Conservation (phyloP, 2,797 vertebrate genomes). For the Ibycter americanus region DNA sequence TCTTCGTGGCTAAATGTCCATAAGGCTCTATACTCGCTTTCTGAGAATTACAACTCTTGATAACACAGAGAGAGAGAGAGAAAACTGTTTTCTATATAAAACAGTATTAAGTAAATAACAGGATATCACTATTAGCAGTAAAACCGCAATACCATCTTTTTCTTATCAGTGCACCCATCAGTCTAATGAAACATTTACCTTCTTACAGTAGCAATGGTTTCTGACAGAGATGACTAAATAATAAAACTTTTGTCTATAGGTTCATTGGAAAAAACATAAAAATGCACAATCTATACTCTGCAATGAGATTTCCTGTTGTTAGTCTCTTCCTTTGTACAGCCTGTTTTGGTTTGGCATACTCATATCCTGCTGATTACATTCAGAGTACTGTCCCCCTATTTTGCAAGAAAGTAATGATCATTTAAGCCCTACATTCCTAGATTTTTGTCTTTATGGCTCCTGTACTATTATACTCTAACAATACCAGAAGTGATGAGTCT, state of each 20-base stretch:
- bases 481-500: background rate
- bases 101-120: background rate
- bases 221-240: background rate
- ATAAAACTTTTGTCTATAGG: background rate
- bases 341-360: background rate
- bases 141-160: background rate
- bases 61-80: background rate
- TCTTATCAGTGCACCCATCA: background rate
- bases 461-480: accelerated
- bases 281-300: accelerated
- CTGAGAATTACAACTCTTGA: background rate
- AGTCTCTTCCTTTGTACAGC: background rate
- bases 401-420: background rate
- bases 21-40: background rate
- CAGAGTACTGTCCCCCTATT: background rate
- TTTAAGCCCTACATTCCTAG: background rate
- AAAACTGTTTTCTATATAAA: background rate
- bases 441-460: background rate
- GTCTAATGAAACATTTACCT: background rate
- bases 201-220: background rate
- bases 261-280: background rate
- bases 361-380: accelerated
- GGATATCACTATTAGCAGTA: background rate
- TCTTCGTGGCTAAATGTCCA: background rate
- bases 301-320: background rate